Base-by-base conservation (phyloP, 2,888 invertebrate species). In the Scaptodrosophila latifasciaeformis region DNA sequence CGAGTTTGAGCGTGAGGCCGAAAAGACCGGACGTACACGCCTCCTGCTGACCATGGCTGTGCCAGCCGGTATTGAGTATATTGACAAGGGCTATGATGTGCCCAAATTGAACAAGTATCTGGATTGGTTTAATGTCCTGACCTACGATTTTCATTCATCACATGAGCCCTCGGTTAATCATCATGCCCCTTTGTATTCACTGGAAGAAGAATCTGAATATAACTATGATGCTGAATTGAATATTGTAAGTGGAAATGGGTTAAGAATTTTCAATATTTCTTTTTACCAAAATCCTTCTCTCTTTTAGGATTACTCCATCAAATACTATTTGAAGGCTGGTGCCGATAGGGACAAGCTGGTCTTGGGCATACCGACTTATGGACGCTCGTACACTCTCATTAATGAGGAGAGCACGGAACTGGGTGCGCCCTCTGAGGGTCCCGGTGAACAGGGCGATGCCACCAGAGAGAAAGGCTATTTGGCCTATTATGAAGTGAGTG, bases 121-220 rank as follows among this genome's bases (percentile, higher is more conserved):
- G 69, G 96, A 96, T 87, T 96, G 96, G 91, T 93, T 96, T 89
- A 96, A 96, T 87, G 89, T 96, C 59, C 87, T 96, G 24, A 93
- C 95, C 2, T 96, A 96, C 86, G 96, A 96, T 86, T 96, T 96
- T 85, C 96, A 96, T 86, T 95, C 95, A 0, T 94, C 96, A 0
- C 95, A 93, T 83, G 96, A 96, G 82, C 95, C 96, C 0, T 91
- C 94, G 0, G 95, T 94, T 3, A 95, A 96, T 87, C 96, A 96
- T 84, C 96, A 96, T 87, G 92, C 96, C 0, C 95, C 96, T 0
- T 88, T 96, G 6, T 94, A 90, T 84, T 90, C 95, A 0, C 85
- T 94, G 2, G 91, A 91, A 81, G 94, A 94, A 77, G 85, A 85
- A 21, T 95, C 94, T 75, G 95, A 95, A 80, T 96, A 96, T 86